Base-by-base conservation (phyloP, 2,797 vertebrate genomes). In the Hippopotamyrus pictus region DNA sequence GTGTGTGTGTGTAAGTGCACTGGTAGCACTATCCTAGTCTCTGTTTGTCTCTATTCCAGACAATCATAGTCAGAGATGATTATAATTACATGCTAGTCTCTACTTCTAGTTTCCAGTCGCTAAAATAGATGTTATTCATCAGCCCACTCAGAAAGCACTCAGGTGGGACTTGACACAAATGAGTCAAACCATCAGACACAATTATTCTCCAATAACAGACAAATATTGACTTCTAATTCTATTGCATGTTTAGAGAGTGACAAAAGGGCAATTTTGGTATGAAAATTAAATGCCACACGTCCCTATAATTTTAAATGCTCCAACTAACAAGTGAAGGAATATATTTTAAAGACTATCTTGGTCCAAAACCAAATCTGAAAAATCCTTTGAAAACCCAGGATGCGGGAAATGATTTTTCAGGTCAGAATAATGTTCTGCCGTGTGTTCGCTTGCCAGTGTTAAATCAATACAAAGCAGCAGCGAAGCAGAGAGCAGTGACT, bases 61-160 rank as follows among this genome's bases (percentile, higher is more conserved):
- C 92, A 91, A 92, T 91, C 91, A 84, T 90, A 57, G 9, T 93
- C 93, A 89, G 90, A 93, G 92, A 94, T 93, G 92, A 94, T 91
- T 92, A 91, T 94, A 95, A 96, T 96, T 95, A 95, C 90, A 94
- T 88, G 88, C 91, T 92, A 93, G 89, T 90, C 62, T 65, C 92
- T 91, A 69, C 90, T 92, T 92, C 90, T 93, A 92, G 41, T 91
- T 93, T 92, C 93, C 91, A 84, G 50, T 84, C 91, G 92, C 93
- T 90, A 92, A 94, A 96, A 95, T 95, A 95, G 94, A 94, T 90
- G 92, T 94, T 94, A 94, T 94, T 93, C 93, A 94, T 90, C 92
- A 92, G 91, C 95, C 95, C 93, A 95, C 92, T 29, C 93, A 88
- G 89, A 91, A 90, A 90, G 90, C 91, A 88, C 90, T 88, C 89